Evolutionary conservation across 2,888 invertebrate genomes (phyloP).

Genomic region (Dusona sp.): DNA sequence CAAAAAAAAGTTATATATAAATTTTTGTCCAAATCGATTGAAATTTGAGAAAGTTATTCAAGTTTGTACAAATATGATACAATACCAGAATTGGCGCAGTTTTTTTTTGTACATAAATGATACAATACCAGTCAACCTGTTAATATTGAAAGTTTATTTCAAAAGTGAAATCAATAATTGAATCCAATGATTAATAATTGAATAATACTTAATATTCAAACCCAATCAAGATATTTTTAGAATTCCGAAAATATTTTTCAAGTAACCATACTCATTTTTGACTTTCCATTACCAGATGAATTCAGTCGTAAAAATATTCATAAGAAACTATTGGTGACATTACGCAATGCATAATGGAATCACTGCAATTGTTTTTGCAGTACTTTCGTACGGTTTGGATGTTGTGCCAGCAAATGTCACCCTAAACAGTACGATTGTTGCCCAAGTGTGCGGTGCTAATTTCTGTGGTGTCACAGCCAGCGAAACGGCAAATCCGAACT

Average conservation of each 20-base stretch:
- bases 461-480: conserved; percentile 88
- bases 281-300: background rate
- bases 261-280: too few relatives aligned
- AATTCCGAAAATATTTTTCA: too few relatives aligned
- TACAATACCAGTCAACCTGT: too few relatives aligned
- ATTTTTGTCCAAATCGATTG: too few relatives aligned
- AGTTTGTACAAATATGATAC: too few relatives aligned
- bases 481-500: conserved; percentile 88
- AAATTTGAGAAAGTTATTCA: too few relatives aligned
- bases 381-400: conserved; percentile 81
- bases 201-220: background rate
- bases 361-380: conserved; percentile 71
- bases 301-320: background rate
- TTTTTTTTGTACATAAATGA: too few relatives aligned
- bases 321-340: background rate
- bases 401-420: conserved; percentile 76
- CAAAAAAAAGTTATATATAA: too few relatives aligned
- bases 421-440: conserved; percentile 84
- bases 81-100: too few relatives aligned
- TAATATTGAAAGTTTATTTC: background rate
- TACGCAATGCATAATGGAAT: background rate
- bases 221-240: background rate
- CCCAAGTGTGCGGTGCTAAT: conserved; percentile 90
- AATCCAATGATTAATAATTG: too few relatives aligned
- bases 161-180: background rate